Base-by-base conservation (phyloP, 2,888 invertebrate species). In the Anarsia innoxiella region DNA sequence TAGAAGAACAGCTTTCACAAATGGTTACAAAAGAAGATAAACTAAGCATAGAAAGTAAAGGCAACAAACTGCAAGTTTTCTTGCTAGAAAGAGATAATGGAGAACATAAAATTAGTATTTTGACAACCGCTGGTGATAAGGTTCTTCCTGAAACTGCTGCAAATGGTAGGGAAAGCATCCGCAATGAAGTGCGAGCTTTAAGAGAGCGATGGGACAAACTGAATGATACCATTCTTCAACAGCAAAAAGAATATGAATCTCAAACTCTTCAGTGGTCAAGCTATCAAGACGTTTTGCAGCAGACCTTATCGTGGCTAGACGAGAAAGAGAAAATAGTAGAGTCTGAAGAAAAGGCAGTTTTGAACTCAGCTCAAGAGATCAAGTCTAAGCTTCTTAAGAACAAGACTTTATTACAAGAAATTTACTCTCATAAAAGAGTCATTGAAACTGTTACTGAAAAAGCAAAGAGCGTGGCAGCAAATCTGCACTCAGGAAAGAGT, bases 61-160 rank as follows among this genome's bases (percentile, higher is more conserved):
- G 88, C 0, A 91, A 89, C 42, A 89, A 90, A 46, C 72, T 94
- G 10, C 92, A 93, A 73, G 86, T 91, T 1, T 79, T 94, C 35
- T 66, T 92, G 32, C 86, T 93, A 6, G 96, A 96, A 62, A 89
- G 90, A 49, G 95, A 96, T 50, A 92, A 94, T 60, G 95, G 94
- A 1, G 92, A 93, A 53, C 90, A 91, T 53, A 90, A 93, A 52
- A 86, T 97, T 19, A 88, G 89, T 36, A 88, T 90, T 25, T 74
- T 96, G 11, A 91, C 92, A 9, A 87, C 90, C 2, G 88, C 92
- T 0, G 95, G 95, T 2, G 97, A 98, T 61, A 91, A 93, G 66
- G 89, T 97, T n/a, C 88, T 96, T 43, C 94, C 96, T 0, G 95
- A 96, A 69, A 98, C 97, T 1, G 94, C 96, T 6, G 92, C 97